Percentiles rank a stretch among this genome's conserved stretches.
These are phyloP conservation scores for Cephus spinipes DNA, from an alignment of 2,888 invertebrate species.

Conservation along the genomic window DNA sequence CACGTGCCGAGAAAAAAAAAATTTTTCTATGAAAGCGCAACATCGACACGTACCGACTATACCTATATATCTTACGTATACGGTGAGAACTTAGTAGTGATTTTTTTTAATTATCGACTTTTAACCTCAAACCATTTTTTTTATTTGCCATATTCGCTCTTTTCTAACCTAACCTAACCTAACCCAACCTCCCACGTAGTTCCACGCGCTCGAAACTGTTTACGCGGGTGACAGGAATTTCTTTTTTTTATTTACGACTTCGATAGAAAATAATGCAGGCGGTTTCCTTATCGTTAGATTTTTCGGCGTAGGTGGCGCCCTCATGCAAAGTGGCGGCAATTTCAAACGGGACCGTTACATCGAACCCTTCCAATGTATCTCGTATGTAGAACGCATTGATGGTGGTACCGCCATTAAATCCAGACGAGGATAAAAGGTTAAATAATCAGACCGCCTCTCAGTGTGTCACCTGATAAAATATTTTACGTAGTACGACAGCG, in stretches of 20 bases:
- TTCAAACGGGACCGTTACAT: not conserved
- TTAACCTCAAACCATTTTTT: not conserved
- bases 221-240: not conserved
- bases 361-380: not conserved
- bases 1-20: conserved; percentile 1
- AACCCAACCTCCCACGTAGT: not conserved
- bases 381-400: conserved; percentile 6
- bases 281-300: not conserved
- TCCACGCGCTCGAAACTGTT: not conserved
- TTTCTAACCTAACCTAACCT: not conserved
- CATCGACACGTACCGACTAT: not conserved
- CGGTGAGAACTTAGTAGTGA: not conserved
- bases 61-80: not conserved
- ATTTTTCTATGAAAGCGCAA: not conserved
- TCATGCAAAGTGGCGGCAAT: not conserved
- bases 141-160: not conserved
- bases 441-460: not conserved
- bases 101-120: not conserved
- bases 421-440: not conserved
- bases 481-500: not conserved
- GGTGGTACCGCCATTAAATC: conserved; percentile 7
- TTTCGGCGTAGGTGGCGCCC: not conserved
- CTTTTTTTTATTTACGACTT: not conserved
- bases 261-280: not conserved
- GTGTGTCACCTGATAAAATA: not conserved